Evolutionary conservation across 2,797 vertebrate species (phyloP).

Genomic region (Platalea minor): DNA sequence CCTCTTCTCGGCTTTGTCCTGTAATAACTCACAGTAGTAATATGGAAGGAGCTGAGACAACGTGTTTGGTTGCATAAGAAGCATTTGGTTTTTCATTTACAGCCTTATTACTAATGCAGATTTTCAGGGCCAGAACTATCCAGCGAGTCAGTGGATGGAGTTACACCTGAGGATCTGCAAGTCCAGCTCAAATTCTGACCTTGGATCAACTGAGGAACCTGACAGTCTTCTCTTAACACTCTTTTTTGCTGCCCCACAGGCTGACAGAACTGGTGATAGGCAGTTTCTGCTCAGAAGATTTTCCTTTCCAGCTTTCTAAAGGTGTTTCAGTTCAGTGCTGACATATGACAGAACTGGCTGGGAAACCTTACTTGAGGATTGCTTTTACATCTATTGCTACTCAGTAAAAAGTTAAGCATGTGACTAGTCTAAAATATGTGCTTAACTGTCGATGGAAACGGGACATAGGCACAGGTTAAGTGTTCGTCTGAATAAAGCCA

Average conservation of each 20-base stretch:
- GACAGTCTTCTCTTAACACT: neutral
- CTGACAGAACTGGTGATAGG: neutral
- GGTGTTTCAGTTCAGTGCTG: neutral
- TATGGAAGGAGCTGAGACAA: neutral
- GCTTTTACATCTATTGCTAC: neutral
- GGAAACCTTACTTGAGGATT: neutral
- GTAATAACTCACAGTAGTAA: neutral
- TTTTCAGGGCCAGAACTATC: neutral
- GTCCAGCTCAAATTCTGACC: neutral
- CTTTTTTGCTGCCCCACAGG: neutral
- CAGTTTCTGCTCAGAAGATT: neutral
- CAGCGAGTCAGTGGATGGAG: neutral
- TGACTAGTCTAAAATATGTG: neutral
- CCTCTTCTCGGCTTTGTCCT: neutral
- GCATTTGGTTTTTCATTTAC: neutral
- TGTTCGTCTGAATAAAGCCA: neutral
- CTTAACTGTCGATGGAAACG: neutral
- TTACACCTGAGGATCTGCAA: neutral
- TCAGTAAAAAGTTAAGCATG: neutral
- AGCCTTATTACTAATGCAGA: neutral
- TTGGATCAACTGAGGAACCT: neutral
- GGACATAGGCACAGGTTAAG: neutral
- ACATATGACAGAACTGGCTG: neutral
- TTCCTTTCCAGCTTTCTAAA: neutral
- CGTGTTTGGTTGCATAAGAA: neutral